These are phyloP conservation scores for Xylocopa sonorina DNA, from an alignment of 1,140 invertebrate genomes.

Conservation along the genomic window DNA sequence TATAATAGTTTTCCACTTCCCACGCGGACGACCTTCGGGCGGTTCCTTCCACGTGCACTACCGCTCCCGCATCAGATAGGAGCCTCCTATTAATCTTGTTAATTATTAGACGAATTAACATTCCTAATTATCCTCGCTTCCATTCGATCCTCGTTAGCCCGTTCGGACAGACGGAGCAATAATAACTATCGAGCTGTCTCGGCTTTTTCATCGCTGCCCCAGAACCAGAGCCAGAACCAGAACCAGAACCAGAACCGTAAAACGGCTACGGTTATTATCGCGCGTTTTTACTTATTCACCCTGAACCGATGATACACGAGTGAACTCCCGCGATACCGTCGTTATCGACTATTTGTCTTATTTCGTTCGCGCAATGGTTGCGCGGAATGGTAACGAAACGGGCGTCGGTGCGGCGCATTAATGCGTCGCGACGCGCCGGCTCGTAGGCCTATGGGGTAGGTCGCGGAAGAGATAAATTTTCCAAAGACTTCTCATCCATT, in stretches of 20 bases:
- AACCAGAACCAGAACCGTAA: no score
- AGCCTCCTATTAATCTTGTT: constrained; percentile 55
- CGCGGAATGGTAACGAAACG: no score
- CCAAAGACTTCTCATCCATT: constrained; percentile 60
- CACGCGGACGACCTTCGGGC: constrained; percentile 55
- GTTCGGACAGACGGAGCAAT: constrained; percentile 57
- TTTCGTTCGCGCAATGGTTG: no score
- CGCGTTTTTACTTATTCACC: constrained; percentile 58
- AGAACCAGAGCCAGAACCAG: no score
- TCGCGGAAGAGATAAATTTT: constrained; percentile 47
- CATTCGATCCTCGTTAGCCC: constrained; percentile 53
- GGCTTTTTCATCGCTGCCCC: constrained; percentile 41
- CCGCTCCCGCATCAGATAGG: constrained; percentile 51
- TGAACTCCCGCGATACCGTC: no score
- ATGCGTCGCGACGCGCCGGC: constrained; percentile 40
- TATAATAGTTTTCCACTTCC: constrained; percentile 52
- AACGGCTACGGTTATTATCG: constrained; percentile 56
- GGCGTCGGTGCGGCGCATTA: constrained; percentile 41
- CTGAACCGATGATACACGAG: no score
- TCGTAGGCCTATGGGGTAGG: constrained; percentile 17
- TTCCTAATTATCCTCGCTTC: constrained; percentile 63
- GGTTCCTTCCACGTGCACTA: constrained; percentile 45
- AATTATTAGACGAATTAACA: constrained; percentile 65
- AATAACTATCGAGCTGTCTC: constrained; percentile 60
- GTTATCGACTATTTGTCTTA: no score